A percentile compares a stretch with the other conserved stretches of the same genome.
phyloP scores from a whole-genome alignment of 2,888 invertebrate species.

The Drepana falcataria region DNA sequence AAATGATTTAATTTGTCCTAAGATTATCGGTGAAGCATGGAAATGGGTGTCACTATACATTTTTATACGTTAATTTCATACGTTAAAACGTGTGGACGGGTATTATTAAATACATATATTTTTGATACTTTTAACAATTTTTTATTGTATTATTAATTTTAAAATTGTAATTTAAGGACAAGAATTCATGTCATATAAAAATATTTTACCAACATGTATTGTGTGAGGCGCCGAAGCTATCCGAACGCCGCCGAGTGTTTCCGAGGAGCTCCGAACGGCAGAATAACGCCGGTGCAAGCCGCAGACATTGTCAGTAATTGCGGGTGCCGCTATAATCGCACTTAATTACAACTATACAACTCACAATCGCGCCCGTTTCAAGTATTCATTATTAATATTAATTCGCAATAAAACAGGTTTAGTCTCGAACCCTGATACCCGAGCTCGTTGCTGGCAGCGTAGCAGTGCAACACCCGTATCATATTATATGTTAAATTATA shows the following conservation, averaged over 20 bases:
- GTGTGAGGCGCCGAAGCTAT: conserved; percentile 5
- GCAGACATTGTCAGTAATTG: conserved; percentile 63
- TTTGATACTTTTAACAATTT: too few relatives aligned
- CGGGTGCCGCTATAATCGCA: conserved; percentile 63
- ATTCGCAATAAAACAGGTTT: conserved; percentile 68
- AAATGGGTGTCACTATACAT: too few relatives aligned
- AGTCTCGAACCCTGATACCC: conserved; percentile 35
- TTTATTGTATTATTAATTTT: too few relatives aligned
- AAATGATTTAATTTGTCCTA: too few relatives aligned
- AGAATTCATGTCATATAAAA: too few relatives aligned
- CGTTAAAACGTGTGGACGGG: too few relatives aligned
- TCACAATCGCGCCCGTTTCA: conserved; percentile 67
- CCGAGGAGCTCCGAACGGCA: conserved; percentile 23
- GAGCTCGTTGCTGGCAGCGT: conserved; percentile 19
- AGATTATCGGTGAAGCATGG: too few relatives aligned
- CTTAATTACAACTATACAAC: conserved; percentile 72
- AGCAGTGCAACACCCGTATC: conserved; percentile 34
- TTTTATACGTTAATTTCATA: too few relatives aligned
- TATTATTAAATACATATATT: too few relatives aligned
- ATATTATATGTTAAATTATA: conserved; percentile 35
- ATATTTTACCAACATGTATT: too few relatives aligned
- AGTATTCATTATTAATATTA: conserved; percentile 72
- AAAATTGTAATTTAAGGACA: too few relatives aligned
- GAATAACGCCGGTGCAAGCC: conserved; percentile 33
- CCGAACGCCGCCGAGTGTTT: conserved; percentile 12